Conservation (phyloP, 2,888 invertebrate species). For the Lypha dubia region DNA sequence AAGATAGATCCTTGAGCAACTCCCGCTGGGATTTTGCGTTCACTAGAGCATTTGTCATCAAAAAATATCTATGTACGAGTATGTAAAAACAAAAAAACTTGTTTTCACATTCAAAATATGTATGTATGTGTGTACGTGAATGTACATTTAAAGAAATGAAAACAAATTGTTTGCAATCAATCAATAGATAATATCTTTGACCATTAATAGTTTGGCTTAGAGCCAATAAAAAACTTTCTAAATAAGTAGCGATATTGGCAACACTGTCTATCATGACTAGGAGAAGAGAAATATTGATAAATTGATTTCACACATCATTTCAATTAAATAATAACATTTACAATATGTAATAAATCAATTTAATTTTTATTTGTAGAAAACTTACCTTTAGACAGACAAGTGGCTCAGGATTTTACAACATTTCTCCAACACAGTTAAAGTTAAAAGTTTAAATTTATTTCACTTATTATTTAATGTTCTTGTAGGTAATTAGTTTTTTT, state of each 20-base stretch:
- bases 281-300: background rate
- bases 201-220: constrained; percentile 18
- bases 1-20: too few species aligned
- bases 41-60: too few species aligned
- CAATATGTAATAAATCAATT: background rate
- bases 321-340: background rate
- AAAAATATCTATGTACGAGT: too few species aligned
- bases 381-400: background rate
- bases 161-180: constrained; percentile 22
- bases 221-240: constrained; percentile 40
- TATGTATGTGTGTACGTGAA: background rate
- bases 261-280: background rate
- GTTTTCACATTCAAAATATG: background rate
- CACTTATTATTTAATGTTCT: background rate
- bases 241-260: constrained; percentile 7
- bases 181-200: constrained; percentile 5
- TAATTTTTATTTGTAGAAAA: background rate
- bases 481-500: background rate
- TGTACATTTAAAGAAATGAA: background rate
- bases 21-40: too few species aligned
- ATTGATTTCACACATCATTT: background rate
- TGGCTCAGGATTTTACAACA: background rate
- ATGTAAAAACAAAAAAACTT: background rate
- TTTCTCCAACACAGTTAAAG: background rate
- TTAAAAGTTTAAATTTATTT: background rate